A percentile compares a stretch with the other conserved stretches of the same genome.
Evolutionary conservation across 1,140 invertebrate genomes (phyloP).

Genomic region (Dufourea novaeangliae): DNA sequence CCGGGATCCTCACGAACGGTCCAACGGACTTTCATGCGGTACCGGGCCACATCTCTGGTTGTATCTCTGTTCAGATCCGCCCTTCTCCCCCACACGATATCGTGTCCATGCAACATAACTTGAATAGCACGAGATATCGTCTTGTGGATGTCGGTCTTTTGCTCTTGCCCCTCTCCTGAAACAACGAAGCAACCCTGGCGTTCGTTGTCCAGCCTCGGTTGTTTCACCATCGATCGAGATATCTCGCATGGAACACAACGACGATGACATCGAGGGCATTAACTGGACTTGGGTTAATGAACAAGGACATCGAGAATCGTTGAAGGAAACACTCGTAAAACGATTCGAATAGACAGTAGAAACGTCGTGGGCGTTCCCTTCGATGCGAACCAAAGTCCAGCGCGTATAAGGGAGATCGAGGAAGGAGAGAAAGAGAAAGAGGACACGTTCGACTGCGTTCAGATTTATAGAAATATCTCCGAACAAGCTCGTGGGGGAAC

Average conservation of each 20-base stretch:
- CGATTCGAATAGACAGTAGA: too few relatives aligned
- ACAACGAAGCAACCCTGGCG: neutral
- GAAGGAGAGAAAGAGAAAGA: neutral
- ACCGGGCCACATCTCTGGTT: constrained; percentile 11
- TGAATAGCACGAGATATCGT: constrained; percentile 17
- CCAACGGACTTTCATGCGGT: constrained; percentile 33
- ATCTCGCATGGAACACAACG: too few relatives aligned
- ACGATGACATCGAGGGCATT: too few relatives aligned
- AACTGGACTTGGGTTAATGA: too few relatives aligned
- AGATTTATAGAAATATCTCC: constrained; percentile 10
- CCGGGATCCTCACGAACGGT: constrained; percentile 10
- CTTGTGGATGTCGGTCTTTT: neutral
- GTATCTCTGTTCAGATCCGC: constrained; percentile 30
- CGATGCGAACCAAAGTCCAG: too few relatives aligned
- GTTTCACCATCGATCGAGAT: neutral
- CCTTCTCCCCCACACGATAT: constrained; percentile 6
- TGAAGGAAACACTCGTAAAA: too few relatives aligned
- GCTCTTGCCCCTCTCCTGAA: neutral
- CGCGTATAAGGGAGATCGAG: too few relatives aligned
- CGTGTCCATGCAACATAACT: constrained; percentile 5
- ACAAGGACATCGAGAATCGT: too few relatives aligned
- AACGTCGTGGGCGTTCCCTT: too few relatives aligned
- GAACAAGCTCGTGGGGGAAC: constrained; percentile 1
- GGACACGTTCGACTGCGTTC: neutral
- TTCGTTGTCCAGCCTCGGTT: too few relatives aligned